Evolutionary conservation across 1,140 invertebrate genomes (phyloP).

Genomic region (Bombus pyrosoma): DNA sequence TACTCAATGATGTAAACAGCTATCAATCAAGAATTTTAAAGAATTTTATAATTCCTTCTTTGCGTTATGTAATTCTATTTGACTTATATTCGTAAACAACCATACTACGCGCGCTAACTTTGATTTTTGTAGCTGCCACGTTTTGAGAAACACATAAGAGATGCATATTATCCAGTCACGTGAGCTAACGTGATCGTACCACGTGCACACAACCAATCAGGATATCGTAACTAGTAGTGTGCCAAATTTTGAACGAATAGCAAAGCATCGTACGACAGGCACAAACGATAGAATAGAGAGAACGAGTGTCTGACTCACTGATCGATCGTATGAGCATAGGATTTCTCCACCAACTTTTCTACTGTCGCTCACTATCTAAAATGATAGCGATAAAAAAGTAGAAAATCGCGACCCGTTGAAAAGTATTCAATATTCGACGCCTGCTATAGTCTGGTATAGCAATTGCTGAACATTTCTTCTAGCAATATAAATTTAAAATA

Average conservation of each 20-base stretch:
- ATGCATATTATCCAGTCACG: neutral
- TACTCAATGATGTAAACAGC: no score
- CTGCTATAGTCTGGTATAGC: neutral
- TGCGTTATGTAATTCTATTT: neutral
- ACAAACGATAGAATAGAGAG: neutral
- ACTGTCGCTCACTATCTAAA: neutral
- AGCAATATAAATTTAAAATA: no score
- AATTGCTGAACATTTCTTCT: no score
- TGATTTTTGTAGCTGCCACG: neutral
- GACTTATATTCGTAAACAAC: neutral
- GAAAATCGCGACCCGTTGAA: neutral
- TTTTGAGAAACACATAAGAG: neutral
- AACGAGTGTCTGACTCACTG: neutral
- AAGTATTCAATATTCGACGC: neutral
- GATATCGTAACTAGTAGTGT: neutral
- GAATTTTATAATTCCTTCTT: no score
- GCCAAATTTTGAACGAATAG: conserved; percentile 49
- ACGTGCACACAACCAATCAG: conserved; percentile 40
- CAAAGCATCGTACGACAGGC: conserved; percentile 9
- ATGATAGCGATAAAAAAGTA: neutral
- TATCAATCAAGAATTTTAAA: no score
- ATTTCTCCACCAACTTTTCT: neutral
- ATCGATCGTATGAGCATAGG: neutral
- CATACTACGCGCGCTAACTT: neutral
- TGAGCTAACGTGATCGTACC: conserved; percentile 35